Evolutionary conservation across 2,797 vertebrate genomes (phyloP), one percentile per base, ranked within the genome.

Genomic region (Rhinoraja longicauda): DNA sequence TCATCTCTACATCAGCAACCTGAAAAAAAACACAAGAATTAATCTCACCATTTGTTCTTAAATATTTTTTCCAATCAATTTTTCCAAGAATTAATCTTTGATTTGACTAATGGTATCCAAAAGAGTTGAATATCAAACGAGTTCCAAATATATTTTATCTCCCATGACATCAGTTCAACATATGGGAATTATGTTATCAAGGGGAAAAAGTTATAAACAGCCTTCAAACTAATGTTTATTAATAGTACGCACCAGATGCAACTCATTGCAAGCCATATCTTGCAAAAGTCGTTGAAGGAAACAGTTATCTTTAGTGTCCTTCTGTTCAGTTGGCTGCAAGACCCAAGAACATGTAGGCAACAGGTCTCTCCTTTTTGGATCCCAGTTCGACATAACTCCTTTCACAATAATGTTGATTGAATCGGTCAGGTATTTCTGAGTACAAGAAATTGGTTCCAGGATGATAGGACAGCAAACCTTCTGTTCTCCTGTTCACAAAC

Each of bases 331-430:
- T 94, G 94, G 94, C 92, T 94, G 96, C 45, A 99, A 94, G 92
- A 98, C 93, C 98, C 98, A 99, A 81, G 95, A 97, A 93, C 98
- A 97, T 0, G 96, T 95, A 29, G 94, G 90, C 29, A 96, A 94
- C 77, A 72, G 90, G 1, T 94, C 93, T 72, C 96, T 94, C 3
- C 94, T 94, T 4, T 95, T 95, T 93, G 94, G 93, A 88, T 96
- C 96, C 97, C 97, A 98, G 8, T 93, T 95, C 0, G 45, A 94
- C 93, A 98, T 86, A 4, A 95, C 96, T 90, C 96, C 97, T 93
- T 96, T 97, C 75, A 99, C 93, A 70, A 94, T 94, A 94, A 99
- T 97, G 70, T 93, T 95, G 32, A 98, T 93, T 8, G 96, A 96
- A 93, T 94, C 95, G 29, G 94, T 94, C 70, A 97, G 96, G 2